phyloP scores from a whole-genome alignment of 1,140 invertebrate genomes.

The Formica selysi region DNA sequence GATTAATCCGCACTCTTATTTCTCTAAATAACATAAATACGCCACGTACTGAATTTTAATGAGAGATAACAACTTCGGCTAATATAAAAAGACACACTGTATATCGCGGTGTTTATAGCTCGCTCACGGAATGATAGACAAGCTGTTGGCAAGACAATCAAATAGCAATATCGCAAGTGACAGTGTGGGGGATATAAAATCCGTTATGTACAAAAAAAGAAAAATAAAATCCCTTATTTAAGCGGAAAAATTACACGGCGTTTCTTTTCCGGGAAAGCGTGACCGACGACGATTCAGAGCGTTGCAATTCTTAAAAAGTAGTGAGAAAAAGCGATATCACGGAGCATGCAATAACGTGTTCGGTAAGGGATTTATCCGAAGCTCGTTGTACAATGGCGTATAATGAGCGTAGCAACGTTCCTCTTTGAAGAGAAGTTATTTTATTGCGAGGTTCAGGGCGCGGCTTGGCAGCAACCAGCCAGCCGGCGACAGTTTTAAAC shows the following conservation, averaged over 20 bases:
- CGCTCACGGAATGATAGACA: neutral
- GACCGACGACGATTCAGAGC: conserved; percentile 60
- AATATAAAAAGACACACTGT: neutral
- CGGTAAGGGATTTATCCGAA: conserved; percentile 38
- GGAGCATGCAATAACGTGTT: conserved; percentile 36
- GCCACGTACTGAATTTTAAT: neutral
- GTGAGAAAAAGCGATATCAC: conserved; percentile 52
- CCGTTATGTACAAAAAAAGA: neutral
- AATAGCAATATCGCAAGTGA: conserved; percentile 2
- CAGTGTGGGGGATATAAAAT: neutral
- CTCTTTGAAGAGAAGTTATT: conserved; percentile 66
- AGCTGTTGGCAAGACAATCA: neutral
- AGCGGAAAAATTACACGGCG: conserved; percentile 25
- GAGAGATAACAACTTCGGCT: neutral
- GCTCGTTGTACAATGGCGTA: conserved; percentile 46
- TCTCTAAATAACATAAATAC: neutral
- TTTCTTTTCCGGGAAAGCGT: conserved; percentile 18
- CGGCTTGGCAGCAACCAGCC: conserved; percentile 33
- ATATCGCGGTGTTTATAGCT: neutral
- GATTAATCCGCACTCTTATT: neutral
- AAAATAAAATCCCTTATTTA: conserved; percentile 25
- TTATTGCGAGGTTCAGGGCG: conserved; percentile 63
- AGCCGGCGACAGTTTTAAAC: conserved; percentile 43
- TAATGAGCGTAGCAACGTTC: conserved; percentile 65
- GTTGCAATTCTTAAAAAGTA: conserved; percentile 44